Evolutionary conservation across 2,888 invertebrate species (phyloP), one percentile per base, ranked within the genome.

Genomic region (Andrena bicolor): DNA sequence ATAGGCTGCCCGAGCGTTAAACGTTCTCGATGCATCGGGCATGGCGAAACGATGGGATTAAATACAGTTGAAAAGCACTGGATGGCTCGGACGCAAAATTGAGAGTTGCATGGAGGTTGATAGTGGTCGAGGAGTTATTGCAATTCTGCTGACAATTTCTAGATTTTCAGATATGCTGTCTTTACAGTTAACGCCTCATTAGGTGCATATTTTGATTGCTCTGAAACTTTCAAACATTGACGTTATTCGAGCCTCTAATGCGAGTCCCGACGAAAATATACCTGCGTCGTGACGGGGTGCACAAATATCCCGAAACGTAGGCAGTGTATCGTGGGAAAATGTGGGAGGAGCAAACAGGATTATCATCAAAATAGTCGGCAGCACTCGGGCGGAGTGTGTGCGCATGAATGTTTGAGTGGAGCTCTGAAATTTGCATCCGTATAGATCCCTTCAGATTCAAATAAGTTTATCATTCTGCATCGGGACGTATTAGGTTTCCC

Each of bases 1-100:
- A 82, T 61, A 63, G 68, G 68, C 48, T 53, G 76, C n/a, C 66
- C 58, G 51, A 65, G 73, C 83, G 49, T 65, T 63, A 76, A 78
- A 64, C 77, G 35, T 58, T 41, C 20, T 26, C 64, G 70, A 60
- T 82, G 70, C 72, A 65, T 51, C 76, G 68, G 32, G 70, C 73
- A 32, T 35, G 61, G 41, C 16, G 56, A 65, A 61, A 71, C 71
- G 30, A 68, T 71, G 32, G 64, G 64, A 69, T 79, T 79, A 81
- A 85, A 77, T 69, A 30, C 23, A 10, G 56, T 23, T 56, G 60
- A 35, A 74, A 51, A 61, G 58, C 35, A 16, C 56, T 23, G 26
- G 10, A 8, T 20, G 20, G 56, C 4, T 56, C 13, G 41, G 41
- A 23, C 23, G 20, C 26, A 13, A 56, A 20, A 56, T 23, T 10